Evolutionary conservation across 2,113 vertebrate species (phyloP).

Genomic region (Vombatus ursinus): DNA sequence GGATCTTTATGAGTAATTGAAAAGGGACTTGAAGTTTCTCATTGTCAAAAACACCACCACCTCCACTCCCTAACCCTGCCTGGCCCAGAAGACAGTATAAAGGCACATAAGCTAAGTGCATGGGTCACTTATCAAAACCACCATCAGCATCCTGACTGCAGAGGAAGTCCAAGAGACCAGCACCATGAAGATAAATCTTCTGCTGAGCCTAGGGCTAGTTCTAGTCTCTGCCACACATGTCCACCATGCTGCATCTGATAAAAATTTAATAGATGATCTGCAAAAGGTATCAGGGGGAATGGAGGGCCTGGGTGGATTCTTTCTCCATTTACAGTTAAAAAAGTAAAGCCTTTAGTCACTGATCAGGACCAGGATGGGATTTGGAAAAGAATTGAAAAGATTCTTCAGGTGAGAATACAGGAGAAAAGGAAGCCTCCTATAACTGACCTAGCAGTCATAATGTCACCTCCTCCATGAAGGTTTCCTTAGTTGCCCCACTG

Average conservation of each 20-base stretch:
- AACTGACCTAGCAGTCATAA: background rate
- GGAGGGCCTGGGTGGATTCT: background rate
- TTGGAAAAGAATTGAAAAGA: background rate
- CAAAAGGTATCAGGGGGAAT: background rate
- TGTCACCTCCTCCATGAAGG: background rate
- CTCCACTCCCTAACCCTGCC: background rate
- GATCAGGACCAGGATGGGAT: background rate
- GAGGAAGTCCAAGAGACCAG: background rate
- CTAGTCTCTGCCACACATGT: background rate
- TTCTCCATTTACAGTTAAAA: background rate
- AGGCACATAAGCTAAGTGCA: background rate
- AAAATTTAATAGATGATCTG: background rate
- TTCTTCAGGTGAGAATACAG: background rate
- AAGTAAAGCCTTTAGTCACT: background rate
- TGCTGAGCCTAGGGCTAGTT: background rate
- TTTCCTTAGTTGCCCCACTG: background rate
- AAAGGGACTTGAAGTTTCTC: background rate
- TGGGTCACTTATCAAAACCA: background rate
- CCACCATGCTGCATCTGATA: background rate
- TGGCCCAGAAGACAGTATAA: background rate
- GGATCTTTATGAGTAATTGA: background rate
- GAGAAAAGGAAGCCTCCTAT: background rate
- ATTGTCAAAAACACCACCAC: background rate
- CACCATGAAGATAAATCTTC: background rate
- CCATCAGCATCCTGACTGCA: background rate